A percentile compares a stretch with the other conserved stretches of the same genome.
These are phyloP conservation scores for Babylonia areolata DNA, from an alignment of 1,140 invertebrate species.

Conservation along the genomic window DNA sequence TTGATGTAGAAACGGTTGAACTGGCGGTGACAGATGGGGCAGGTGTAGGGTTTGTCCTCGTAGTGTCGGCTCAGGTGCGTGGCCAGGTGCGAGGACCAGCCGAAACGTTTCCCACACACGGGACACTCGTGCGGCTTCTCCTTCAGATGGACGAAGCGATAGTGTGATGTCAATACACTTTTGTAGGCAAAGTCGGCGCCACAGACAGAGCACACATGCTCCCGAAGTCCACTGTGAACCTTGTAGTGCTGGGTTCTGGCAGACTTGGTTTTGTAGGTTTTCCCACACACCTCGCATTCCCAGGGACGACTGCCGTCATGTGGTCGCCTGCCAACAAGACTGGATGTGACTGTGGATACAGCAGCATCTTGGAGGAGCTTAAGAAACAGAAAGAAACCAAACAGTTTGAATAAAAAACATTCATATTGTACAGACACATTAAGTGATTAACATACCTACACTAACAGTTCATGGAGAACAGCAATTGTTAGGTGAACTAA, in stretches of 20 bases:
- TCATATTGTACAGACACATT: too few species aligned
- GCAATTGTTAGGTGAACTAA: too few species aligned
- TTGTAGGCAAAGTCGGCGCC: background rate
- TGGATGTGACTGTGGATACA: background rate
- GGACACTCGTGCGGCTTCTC: slow-evolving; percentile 33
- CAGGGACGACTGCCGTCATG: background rate
- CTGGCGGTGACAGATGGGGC: background rate
- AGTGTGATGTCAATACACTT: background rate
- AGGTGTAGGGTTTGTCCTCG: background rate
- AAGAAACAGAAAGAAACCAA: background rate
- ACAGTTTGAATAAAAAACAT: background rate
- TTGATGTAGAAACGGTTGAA: slow-evolving; percentile 11
- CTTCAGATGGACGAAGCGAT: slow-evolving; percentile 9
- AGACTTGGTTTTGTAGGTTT: slow-evolving; percentile 19
- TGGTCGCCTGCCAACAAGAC: background rate
- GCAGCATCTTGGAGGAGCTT: background rate
- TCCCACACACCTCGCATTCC: slow-evolving; percentile 15
- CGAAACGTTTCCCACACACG: slow-evolving; percentile 33
- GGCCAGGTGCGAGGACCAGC: slow-evolving; percentile 25
- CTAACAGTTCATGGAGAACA: too few species aligned
- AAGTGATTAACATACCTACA: too few species aligned
- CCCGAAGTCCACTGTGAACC: background rate
- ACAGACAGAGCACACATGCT: slow-evolving; percentile 9
- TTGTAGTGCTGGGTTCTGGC: slow-evolving; percentile 5
- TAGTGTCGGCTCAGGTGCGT: slow-evolving; percentile 20